Evolutionary conservation across 1,140 invertebrate species (phyloP).

Genomic region (Pogonus chalceus): DNA sequence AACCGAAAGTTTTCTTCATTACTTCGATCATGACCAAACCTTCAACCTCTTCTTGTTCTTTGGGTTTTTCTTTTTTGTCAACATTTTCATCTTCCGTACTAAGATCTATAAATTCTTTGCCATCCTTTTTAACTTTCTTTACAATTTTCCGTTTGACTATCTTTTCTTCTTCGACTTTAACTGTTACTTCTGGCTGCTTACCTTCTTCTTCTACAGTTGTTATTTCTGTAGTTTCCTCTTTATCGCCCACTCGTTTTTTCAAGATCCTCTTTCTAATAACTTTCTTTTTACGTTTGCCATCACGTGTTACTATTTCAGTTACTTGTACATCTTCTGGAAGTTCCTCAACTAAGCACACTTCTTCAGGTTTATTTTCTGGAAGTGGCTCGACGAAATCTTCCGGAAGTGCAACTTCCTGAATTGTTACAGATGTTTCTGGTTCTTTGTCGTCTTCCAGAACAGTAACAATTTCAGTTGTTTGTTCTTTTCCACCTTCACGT

Average conservation of each 20-base stretch:
- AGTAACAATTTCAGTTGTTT: constrained; percentile 30
- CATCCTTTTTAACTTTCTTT: constrained; percentile 11
- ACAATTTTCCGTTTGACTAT: constrained; percentile 16
- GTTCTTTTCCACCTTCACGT: constrained; percentile 24
- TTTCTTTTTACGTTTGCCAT: constrained; percentile 26
- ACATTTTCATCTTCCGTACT: constrained; percentile 11
- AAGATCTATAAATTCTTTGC: constrained; percentile 11
- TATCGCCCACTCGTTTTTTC: constrained; percentile 19
- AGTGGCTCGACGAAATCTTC: constrained; percentile 22
- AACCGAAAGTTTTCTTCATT: too few species aligned
- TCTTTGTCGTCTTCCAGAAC: constrained; percentile 30
- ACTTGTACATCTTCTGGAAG: constrained; percentile 23
- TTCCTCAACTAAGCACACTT: constrained; percentile 28
- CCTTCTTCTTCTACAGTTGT: constrained; percentile 40
- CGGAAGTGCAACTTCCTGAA: constrained; percentile 18
- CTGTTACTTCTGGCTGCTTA: constrained; percentile 31
- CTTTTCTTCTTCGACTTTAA: constrained; percentile 15
- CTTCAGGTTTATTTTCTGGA: too few species aligned
- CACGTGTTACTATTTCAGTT: constrained; percentile 29
- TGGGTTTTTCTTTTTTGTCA: too few species aligned
- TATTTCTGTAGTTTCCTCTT: constrained; percentile 39
- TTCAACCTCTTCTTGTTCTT: not conserved
- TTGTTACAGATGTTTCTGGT: constrained; percentile 26
- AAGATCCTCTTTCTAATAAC: constrained; percentile 16
- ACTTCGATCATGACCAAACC: not conserved